Evolutionary conservation across 2,888 invertebrate genomes (phyloP), one percentile per base, ranked within the genome.

Genomic region (Tupiocoris notatus): DNA sequence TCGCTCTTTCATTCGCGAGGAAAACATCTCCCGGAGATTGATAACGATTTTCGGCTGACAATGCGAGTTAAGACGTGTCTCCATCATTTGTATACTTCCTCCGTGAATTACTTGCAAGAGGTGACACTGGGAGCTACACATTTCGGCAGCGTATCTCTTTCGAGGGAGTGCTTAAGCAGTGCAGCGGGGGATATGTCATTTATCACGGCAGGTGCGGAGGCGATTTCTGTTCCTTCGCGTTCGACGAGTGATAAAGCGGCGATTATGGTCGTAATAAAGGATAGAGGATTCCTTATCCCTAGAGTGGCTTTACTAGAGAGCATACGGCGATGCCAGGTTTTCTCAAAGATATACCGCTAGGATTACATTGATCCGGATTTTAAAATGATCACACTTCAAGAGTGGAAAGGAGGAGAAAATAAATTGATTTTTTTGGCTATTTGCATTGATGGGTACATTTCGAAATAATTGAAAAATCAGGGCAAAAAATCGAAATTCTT

Each of bases 21-120:
- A n/a, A 59, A 59, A 59, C 59, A 59, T 59, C 39, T 39, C 39
- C 63, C 63, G 63, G 7, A 20, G 65, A 65, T 7, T n/a, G n/a
- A n/a, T n/a, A n/a, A n/a, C 12, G 39, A 39, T 7, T 12, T 39
- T 39, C 39, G 12, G 39, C 39, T 39, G 39, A 39, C 6, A 3
- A 3, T 39, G 6, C 6, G 39, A 39, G 3, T 39, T 39, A 12
- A 39, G 39, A 7, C 39, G 39, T 39, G 12, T 7, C n/a, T n/a
- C n/a, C 39, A 39, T 39, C 39, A 39, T 39, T 39, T 39, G 39
- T 39, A 39, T 7, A 39, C 39, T 39, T 39, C 39, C 6, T 12
- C 3, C 12, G 12, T 3, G 39, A 3, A 39, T 39, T 39, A 39
- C 6, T 39, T 12, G 6, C 39, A 7, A 12, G 39, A 7, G 39